These are phyloP conservation scores for Ataeniobius toweri DNA, from an alignment of 2,797 vertebrate species.

Conservation along the genomic window DNA sequence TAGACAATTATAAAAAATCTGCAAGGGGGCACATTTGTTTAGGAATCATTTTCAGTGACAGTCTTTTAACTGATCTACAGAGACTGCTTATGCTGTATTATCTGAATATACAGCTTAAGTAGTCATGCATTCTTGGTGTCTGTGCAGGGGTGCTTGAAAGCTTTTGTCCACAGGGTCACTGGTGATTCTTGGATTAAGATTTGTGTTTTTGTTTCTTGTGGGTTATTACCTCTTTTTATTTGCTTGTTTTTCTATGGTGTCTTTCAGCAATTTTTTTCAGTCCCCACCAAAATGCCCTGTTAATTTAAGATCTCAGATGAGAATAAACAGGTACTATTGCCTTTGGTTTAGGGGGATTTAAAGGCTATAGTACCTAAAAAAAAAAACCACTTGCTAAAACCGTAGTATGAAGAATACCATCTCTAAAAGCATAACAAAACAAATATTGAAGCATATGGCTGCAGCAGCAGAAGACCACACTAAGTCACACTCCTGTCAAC, in stretches of 20 bases:
- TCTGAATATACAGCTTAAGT: conserved; percentile 26
- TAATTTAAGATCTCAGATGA: not conserved
- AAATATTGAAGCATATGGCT: no score
- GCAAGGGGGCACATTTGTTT: conserved; percentile 36
- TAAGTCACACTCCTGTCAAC: no score
- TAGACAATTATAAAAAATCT: conserved; percentile 52
- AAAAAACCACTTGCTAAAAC: not conserved
- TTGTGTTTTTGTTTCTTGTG: not conserved
- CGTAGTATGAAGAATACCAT: not conserved
- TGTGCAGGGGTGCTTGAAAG: not conserved
- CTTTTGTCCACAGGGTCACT: not conserved
- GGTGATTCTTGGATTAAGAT: not conserved
- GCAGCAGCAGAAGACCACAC: no score
- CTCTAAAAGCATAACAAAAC: no score
- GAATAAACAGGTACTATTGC: not conserved
- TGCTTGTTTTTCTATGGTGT: not conserved
- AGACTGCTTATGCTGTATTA: conserved; percentile 22
- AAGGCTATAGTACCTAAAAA: not conserved
- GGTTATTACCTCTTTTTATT: not conserved
- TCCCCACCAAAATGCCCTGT: not conserved
- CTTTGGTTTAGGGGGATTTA: not conserved
- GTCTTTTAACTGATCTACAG: conserved; percentile 6
- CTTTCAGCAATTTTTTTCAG: not conserved
- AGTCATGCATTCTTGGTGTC: conserved; percentile 25
- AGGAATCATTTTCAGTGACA: conserved; percentile 24